Evolutionary conservation across 2,113 vertebrate species (phyloP).

Genomic region (Phalacrocorax carbo): DNA sequence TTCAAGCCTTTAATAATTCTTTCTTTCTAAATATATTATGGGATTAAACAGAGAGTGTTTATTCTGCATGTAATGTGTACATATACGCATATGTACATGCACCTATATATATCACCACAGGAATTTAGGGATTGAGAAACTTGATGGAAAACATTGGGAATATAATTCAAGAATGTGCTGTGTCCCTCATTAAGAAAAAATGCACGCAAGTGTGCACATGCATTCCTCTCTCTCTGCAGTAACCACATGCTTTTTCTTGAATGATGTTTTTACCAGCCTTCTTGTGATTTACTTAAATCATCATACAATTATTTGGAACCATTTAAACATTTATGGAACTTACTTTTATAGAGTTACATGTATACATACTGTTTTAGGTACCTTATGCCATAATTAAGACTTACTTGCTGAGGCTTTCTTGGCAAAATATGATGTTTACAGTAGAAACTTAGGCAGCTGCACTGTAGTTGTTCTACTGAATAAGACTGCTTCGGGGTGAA

Average conservation of each 20-base stretch:
- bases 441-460: not conserved
- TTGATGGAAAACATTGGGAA: not conserved
- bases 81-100: not conserved
- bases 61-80: not conserved
- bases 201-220: not conserved
- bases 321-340: not conserved
- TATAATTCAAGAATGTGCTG: not conserved
- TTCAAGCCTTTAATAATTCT: not conserved
- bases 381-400: not conserved
- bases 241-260: not conserved
- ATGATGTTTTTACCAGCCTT: not conserved
- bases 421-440: not conserved
- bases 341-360: not conserved
- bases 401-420: not conserved
- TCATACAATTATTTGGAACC: not conserved
- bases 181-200: not conserved
- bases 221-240: not conserved
- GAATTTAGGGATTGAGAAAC: not conserved
- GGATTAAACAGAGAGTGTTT: not conserved
- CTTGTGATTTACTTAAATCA: not conserved
- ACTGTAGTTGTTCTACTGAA: not conserved
- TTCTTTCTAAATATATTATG: not conserved
- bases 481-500: not conserved
- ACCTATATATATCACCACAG: not conserved
- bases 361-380: not conserved